Evolutionary conservation across 2,888 invertebrate species (phyloP).

Genomic region (Meiosimyza platycephala): DNA sequence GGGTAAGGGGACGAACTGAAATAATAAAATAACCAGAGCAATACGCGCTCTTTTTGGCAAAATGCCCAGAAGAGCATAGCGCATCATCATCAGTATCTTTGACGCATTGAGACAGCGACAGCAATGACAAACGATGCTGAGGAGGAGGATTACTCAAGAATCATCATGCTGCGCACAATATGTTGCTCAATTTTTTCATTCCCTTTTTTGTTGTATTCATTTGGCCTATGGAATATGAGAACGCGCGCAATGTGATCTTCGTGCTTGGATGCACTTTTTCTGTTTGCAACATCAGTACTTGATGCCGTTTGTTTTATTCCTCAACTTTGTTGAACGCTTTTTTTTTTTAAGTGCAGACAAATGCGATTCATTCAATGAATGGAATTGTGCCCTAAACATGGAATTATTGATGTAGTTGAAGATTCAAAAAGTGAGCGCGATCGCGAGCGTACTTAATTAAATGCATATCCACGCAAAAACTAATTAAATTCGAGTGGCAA

Average conservation of each 20-base stretch:
- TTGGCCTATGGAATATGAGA: background rate
- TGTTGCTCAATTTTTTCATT: no score
- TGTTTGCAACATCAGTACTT: background rate
- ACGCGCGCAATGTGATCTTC: conserved; percentile 5
- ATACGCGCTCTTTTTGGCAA: conserved; percentile 32
- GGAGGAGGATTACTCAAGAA: conserved; percentile 11
- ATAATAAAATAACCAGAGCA: background rate
- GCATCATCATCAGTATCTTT: no score
- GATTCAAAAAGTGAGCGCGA: background rate
- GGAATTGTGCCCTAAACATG: conserved; percentile 24
- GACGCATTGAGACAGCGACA: background rate
- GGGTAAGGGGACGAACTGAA: no score
- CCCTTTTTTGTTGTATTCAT: no score
- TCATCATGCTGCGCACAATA: no score
- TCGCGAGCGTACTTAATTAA: conserved; percentile 18
- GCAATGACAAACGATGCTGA: background rate
- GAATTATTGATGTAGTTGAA: background rate
- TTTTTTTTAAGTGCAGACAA: background rate
- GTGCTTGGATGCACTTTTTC: conserved; percentile 18
- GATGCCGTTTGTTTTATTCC: background rate
- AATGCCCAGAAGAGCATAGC: conserved; percentile 15
- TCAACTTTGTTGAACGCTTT: background rate
- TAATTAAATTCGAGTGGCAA: conserved; percentile 4
- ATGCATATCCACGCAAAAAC: conserved; percentile 23
- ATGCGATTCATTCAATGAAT: conserved; percentile 20